Base-by-base conservation (phyloP, 2,113 vertebrate species). In the Rhipidura dahli region DNA sequence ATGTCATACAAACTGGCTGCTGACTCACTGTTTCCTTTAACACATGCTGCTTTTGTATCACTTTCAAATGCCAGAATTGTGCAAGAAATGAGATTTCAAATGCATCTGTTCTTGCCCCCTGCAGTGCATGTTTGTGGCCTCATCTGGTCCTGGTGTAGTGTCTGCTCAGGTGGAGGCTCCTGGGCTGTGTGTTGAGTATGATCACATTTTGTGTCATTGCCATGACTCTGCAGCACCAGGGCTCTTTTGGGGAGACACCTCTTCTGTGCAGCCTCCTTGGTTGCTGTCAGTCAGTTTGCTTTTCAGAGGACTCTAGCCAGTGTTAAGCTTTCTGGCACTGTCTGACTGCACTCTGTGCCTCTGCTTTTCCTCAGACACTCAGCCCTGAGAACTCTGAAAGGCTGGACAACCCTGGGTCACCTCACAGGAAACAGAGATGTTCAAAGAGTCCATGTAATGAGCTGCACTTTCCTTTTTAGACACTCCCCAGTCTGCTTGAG, bases 141-240 rank as follows among this genome's bases (percentile, higher is more conserved):
- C 3, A 1, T 15, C 56, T 68, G 49, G 22, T 39, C 26, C 45
- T 7, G 3, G 21, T 27, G 15, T n/a, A 17, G 17, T 31, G 17
- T 84, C 37, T 0, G 0, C 23, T 57, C 45, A 30, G 37, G 39
- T 20, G 5, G n/a, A 54, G 44, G 20, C 37, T 71, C 45, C 39
- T 47, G 30, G 8, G 14, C 15, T 11, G n/a, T 39, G 21, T 3
- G 0, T 16, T 84, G 19, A 33, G 8, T 1, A 1, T 56, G 35
- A 22, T 73, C 11, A 6, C 0, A 0, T 61, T 69, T 51, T 64
- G 39, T 42, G 44, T 45, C 7, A 12, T 72, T 0, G 1, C 20
- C 9, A 5, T 0, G 0, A 3, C 28, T 24, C 33, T 71, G 54
- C 20, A 42, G n/a, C 33, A 30, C 31, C 5, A 49, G 22, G 6